Base-by-base conservation (phyloP, 2,888 invertebrate species). In the Gerosis bhagava region DNA sequence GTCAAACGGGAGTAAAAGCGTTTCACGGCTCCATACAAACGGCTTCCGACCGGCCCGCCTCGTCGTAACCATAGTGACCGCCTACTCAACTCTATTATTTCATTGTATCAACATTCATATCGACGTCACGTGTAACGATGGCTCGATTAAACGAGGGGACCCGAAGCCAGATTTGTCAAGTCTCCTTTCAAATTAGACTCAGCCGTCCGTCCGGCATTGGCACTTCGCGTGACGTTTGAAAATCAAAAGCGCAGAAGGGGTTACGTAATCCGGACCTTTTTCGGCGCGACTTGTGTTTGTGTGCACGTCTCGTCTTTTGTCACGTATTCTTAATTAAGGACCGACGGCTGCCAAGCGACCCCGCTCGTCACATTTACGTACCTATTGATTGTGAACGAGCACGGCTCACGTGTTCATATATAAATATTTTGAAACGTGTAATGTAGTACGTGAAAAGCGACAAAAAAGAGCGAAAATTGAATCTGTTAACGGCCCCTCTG, bases 241-340 rank as follows among this genome's bases (percentile, higher is more conserved):
- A 86, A 88, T 87, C 86, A 88, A 89, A 88, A 88, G 84, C 83
- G 80, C 82, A 83, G 78, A 86, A 79, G 87, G n/a, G 84, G 88
- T 86, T 82, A 83, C 76, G 66, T 88, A 88, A 86, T 87, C 87
- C 83, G 70, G 76, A 82, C 87, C 88, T 87, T 88, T 89, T 87
- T 84, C 77, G 63, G 60, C 62, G 70, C 73, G 68, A 75, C 81
- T 81, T 82, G 74, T 83, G 73, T 83, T 78, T 83, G 77, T 83
- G 80, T 81, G 80, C 76, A 77, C 78, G 83, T 83, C 84, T 81
- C 86, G 80, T 88, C 89, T 89, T 89, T 89, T 89, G 87, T 89
- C 89, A 89, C 89, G 89, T 89, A 88, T 86, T 88, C 89, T 87
- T 89, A 89, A 89, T 89, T 89, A 89, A 89, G 76, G 77, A 71